phyloP scores from a whole-genome alignment of 2,113 vertebrate species.

The Columba livia region DNA sequence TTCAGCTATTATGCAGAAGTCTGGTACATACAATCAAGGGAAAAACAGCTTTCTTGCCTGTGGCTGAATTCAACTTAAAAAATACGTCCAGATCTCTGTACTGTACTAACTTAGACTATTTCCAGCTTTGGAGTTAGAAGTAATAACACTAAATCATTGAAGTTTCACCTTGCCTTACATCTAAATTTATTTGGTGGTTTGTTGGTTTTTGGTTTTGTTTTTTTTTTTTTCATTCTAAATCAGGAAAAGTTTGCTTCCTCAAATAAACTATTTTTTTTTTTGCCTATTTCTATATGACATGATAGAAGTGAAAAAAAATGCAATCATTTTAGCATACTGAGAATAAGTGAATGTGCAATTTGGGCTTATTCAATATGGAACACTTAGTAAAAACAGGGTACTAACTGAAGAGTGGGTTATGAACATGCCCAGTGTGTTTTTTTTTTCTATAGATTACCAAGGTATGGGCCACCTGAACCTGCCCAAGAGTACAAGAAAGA shows the following conservation, averaged over 20 bases:
- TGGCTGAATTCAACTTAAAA: conserved; percentile 17
- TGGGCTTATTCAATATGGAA: neutral
- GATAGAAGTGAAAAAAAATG: neutral
- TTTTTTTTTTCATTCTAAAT: neutral
- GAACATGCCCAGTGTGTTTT: neutral
- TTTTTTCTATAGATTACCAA: neutral
- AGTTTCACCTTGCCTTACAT: neutral
- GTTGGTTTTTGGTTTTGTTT: no score
- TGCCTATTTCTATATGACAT: neutral
- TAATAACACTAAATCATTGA: neutral
- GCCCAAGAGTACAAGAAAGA: neutral
- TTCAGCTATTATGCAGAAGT: conserved; percentile 1
- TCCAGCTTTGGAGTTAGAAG: neutral
- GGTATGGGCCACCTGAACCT: neutral
- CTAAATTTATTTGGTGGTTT: neutral
- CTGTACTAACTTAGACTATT: neutral
- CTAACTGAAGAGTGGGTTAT: neutral
- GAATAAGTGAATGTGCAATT: neutral
- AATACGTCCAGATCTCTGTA: neutral
- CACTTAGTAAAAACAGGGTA: neutral
- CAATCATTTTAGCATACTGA: neutral
- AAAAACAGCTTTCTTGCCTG: conserved; percentile 44
- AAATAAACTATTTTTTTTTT: neutral
- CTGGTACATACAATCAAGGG: conserved; percentile 17
- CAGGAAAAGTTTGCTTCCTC: neutral